Conservation (phyloP, 2,797 vertebrate species). For the Characodon lateralis region DNA sequence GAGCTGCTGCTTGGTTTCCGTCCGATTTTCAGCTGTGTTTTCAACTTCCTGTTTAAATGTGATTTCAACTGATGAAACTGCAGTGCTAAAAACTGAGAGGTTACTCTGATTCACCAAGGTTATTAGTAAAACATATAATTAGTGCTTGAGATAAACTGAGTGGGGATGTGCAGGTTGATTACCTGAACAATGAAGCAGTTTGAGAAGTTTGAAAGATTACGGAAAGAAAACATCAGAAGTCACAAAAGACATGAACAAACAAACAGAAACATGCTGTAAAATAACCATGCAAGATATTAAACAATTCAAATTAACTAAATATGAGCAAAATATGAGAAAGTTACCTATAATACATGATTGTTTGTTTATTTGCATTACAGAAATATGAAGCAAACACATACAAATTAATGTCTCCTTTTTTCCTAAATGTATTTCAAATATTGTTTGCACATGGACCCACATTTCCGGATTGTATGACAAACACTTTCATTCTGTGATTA, state of each 20-base stretch:
- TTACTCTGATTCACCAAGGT: neutral
- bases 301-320: neutral
- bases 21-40: conserved; percentile 9
- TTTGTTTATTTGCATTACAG: neutral
- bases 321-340: no score
- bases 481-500: neutral
- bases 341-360: neutral
- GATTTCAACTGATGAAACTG: conserved; percentile 48
- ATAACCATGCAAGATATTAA: neutral
- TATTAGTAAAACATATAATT: neutral
- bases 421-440: no score
- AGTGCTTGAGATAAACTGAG: neutral
- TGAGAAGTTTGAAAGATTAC: neutral
- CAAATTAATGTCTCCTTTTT: neutral
- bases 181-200: neutral
- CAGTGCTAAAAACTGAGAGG: neutral
- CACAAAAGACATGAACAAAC: neutral
- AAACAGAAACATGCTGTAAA: neutral
- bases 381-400: neutral
- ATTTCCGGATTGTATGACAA: neutral
- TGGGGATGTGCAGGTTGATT: neutral
- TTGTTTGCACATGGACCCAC: neutral
- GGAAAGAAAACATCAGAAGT: neutral
- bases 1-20: conserved; percentile 14
- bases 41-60: conserved; percentile 34